phyloP scores from a whole-genome alignment of 2,888 invertebrate genomes.

The Coenonympha arcania region DNA sequence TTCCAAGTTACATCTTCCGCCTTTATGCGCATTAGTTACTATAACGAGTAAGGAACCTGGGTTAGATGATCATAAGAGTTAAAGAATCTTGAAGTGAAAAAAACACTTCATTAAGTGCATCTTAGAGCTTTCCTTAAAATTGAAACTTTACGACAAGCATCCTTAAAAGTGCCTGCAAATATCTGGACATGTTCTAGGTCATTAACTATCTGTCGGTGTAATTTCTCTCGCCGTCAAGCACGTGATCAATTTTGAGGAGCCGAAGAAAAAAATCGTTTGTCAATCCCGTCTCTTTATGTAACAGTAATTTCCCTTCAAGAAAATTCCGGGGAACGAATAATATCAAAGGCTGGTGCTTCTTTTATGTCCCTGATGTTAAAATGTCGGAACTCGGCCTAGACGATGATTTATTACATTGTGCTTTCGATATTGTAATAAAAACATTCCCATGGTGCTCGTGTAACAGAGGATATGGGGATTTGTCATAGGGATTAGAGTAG shows the following conservation, averaged over 20 bases:
- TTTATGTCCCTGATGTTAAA: constrained; percentile 26
- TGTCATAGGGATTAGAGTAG: constrained; percentile 13
- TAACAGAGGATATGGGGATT: background rate
- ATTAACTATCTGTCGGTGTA: constrained; percentile 6
- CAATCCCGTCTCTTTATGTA: constrained; percentile 13
- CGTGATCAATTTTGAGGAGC: constrained; percentile 12
- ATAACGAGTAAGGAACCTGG: too few relatives aligned
- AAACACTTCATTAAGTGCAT: too few relatives aligned
- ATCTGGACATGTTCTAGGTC: constrained; percentile 9
- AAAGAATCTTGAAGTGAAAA: too few relatives aligned
- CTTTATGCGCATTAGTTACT: too few relatives aligned
- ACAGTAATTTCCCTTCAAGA: constrained; percentile 17
- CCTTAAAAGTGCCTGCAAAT: background rate
- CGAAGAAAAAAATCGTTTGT: constrained; percentile 14
- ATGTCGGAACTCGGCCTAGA: constrained; percentile 23
- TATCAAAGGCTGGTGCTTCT: constrained; percentile 23
- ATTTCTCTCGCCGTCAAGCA: constrained; percentile 6
- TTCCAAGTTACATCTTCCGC: too few relatives aligned
- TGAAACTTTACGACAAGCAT: too few relatives aligned
- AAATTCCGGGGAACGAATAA: constrained; percentile 19
- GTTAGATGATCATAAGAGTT: too few relatives aligned
- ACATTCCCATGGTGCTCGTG: constrained; percentile 15
- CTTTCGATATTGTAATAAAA: constrained; percentile 19
- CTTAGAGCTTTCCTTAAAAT: too few relatives aligned
- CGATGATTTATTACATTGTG: constrained; percentile 24